Evolutionary conservation across 2,888 invertebrate genomes (phyloP).

Genomic region (Tetragonula carbonaria): DNA sequence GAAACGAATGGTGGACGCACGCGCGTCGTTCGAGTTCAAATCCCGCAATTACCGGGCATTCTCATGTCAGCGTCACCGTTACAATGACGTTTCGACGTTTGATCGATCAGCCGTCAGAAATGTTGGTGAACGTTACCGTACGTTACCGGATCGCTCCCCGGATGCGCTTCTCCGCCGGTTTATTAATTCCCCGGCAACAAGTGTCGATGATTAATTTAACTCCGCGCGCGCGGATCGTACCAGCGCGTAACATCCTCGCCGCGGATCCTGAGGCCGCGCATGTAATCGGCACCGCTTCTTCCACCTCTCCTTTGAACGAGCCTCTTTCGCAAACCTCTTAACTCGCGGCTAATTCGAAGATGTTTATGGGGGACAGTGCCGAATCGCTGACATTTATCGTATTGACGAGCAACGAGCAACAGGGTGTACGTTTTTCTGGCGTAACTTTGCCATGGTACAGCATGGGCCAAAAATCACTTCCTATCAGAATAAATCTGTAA

Average conservation of each 20-base stretch:
- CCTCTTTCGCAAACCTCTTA: constrained; percentile 56
- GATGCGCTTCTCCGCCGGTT: not conserved
- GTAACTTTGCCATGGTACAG: too few relatives aligned
- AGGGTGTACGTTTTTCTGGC: too few relatives aligned
- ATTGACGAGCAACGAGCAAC: constrained; percentile 39
- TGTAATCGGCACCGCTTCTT: constrained; percentile 24
- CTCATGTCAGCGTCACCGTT: not conserved
- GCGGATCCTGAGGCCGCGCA: constrained; percentile 26
- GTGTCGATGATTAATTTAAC: constrained; percentile 35
- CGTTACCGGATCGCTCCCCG: too few relatives aligned
- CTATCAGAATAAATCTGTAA: too few relatives aligned
- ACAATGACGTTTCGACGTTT: not conserved
- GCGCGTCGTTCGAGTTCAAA: constrained; percentile 12
- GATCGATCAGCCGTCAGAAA: constrained; percentile 26
- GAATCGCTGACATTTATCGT: constrained; percentile 63
- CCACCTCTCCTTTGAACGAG: constrained; percentile 14
- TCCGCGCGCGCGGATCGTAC: not conserved
- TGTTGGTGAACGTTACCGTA: not conserved
- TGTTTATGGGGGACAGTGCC: constrained; percentile 59
- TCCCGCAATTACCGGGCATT: constrained; percentile 13
- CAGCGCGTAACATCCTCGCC: constrained; percentile 22
- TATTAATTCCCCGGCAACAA: constrained; percentile 13
- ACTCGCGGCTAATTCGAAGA: constrained; percentile 60
- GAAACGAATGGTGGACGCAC: not conserved
- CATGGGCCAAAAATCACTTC: too few relatives aligned